Evolutionary conservation across 2,888 invertebrate genomes (phyloP).

Genomic region (Syrista parreyssii): DNA sequence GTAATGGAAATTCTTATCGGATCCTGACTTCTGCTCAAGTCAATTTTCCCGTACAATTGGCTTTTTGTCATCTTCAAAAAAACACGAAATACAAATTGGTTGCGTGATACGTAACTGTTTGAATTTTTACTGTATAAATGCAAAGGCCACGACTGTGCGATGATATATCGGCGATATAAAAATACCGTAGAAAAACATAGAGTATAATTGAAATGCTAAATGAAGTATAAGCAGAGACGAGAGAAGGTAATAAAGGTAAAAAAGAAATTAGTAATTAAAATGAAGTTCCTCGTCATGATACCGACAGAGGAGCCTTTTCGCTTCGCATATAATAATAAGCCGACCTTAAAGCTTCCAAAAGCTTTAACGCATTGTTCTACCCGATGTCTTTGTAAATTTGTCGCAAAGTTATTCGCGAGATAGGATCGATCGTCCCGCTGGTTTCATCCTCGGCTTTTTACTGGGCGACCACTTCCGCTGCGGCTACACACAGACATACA

Average conservation of each 20-base stretch:
- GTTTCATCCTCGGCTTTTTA: background rate
- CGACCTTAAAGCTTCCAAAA: background rate
- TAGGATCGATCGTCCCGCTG: background rate
- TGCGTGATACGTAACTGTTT: background rate
- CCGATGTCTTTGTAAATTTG: background rate
- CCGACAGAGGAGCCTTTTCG: background rate
- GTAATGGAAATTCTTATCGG: too few relatives aligned
- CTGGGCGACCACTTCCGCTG: background rate
- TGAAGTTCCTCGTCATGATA: background rate
- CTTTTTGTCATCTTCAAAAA: too few relatives aligned
- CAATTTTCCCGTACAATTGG: too few relatives aligned
- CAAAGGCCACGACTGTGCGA: too few relatives aligned
- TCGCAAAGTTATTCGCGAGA: background rate
- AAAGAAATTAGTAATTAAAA: background rate
- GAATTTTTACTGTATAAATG: background rate
- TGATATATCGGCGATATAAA: background rate
- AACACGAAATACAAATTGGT: too few relatives aligned
- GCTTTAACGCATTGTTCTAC: background rate
- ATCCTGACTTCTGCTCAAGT: too few relatives aligned
- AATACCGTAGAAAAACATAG: background rate
- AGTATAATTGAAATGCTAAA: background rate
- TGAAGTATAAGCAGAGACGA: background rate
- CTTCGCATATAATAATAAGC: background rate
- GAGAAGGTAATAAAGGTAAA: background rate
- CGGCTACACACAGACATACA: background rate